These are phyloP conservation scores for Chrysemys picta DNA, from an alignment of 2,113 vertebrate species.

Conservation along the genomic window DNA sequence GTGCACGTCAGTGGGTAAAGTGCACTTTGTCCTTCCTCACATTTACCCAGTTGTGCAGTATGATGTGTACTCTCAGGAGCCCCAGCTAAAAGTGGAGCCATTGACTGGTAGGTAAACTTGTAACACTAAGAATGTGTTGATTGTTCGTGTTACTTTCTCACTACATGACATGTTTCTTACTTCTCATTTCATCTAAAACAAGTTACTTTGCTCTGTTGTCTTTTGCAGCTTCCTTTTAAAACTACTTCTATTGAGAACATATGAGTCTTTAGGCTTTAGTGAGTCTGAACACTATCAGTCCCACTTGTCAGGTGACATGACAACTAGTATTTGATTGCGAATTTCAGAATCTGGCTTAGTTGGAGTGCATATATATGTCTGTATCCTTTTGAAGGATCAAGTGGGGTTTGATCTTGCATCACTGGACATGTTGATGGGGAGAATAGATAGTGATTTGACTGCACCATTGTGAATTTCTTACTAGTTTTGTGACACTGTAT, in stretches of 20 bases:
- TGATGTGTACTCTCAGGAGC: constrained; percentile 97
- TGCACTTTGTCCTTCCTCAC: constrained; percentile 93
- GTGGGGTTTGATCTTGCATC: not conserved
- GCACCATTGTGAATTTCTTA: not conserved
- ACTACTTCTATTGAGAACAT: not conserved
- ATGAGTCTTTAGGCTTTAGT: not conserved
- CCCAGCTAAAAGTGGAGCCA: constrained; percentile 93
- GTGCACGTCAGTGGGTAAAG: constrained; percentile 86
- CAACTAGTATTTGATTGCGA: not conserved
- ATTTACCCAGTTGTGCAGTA: constrained; percentile 94
- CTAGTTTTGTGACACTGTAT: not conserved
- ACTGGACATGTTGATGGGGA: not conserved
- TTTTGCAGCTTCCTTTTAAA: not conserved
- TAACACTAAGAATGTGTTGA: not conserved
- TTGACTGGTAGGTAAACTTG: constrained; percentile 84
- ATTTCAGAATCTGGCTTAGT: not conserved
- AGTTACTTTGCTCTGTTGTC: not conserved
- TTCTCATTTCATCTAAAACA: not conserved
- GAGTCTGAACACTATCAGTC: not conserved
- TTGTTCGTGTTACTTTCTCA: not conserved
- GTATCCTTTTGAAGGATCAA: not conserved
- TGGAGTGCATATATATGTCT: not conserved
- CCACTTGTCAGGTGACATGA: not conserved
- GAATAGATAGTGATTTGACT: not conserved
- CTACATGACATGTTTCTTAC: not conserved